These are phyloP conservation scores for Corydoras sp. DNA, from an alignment of 2,113 vertebrate genomes.

Conservation along the genomic window DNA sequence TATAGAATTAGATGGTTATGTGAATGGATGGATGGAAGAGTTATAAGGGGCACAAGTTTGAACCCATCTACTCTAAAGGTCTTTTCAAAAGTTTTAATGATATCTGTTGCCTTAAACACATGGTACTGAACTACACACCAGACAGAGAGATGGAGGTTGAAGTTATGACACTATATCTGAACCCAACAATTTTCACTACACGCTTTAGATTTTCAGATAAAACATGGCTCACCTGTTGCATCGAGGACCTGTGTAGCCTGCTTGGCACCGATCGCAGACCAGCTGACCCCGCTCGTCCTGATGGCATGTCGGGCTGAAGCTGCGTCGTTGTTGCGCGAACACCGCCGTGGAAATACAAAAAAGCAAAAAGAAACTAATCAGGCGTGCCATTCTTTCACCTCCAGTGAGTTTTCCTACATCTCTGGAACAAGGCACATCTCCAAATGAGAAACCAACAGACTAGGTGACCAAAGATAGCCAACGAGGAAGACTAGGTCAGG, in stretches of 20 bases:
- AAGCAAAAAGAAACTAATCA: slow-evolving; percentile 52
- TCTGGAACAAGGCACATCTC: slow-evolving; percentile 4
- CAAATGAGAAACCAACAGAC: slow-evolving; percentile 43
- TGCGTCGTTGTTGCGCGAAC: slow-evolving; percentile 59
- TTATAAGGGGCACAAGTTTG: too few species aligned
- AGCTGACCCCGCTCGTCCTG: slow-evolving; percentile 69
- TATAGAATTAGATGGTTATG: too few species aligned
- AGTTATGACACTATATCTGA: too few species aligned
- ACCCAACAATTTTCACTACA: too few species aligned
- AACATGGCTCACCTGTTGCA: slow-evolving; percentile 82
- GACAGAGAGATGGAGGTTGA: too few species aligned
- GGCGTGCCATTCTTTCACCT: slow-evolving; percentile 31
- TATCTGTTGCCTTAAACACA: too few species aligned
- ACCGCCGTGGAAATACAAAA: slow-evolving; percentile 42
- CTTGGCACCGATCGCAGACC: slow-evolving; percentile 79
- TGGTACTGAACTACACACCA: too few species aligned
- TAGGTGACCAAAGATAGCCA: slow-evolving; percentile 56
- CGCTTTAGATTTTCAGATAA: background rate
- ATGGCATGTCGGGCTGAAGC: slow-evolving; percentile 92
- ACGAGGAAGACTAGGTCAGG: slow-evolving; percentile 34
- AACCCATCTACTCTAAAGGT: too few species aligned
- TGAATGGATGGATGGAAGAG: too few species aligned
- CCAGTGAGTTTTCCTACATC: slow-evolving; percentile 30
- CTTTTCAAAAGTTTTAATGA: too few species aligned
- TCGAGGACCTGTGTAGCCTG: slow-evolving; percentile 75